Evolutionary conservation across 2,797 vertebrate species (phyloP).

Genomic region (Myotis vivesi): DNA sequence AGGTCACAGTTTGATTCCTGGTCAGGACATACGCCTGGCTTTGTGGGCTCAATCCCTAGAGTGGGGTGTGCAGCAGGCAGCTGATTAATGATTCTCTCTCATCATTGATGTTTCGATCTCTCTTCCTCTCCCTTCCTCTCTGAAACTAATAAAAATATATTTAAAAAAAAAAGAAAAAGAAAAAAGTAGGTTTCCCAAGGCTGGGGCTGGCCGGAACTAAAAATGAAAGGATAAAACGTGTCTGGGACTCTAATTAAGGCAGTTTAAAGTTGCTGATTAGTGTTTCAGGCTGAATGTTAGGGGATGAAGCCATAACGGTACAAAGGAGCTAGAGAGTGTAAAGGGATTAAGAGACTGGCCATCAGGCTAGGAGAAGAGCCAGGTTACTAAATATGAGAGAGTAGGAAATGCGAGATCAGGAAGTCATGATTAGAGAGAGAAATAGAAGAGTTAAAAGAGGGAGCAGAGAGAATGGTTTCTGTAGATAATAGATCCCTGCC

Average conservation of each 20-base stretch:
- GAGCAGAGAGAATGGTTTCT: neutral
- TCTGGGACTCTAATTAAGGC: neutral
- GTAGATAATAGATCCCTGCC: neutral
- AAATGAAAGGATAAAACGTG: neutral
- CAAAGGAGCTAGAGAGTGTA: neutral
- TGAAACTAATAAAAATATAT: no score
- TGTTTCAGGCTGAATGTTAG: neutral
- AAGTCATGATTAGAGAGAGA: neutral
- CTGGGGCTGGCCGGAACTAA: neutral
- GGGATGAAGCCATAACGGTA: neutral
- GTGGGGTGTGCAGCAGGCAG: no score
- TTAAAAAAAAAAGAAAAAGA: no score
- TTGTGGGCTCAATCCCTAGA: no score
- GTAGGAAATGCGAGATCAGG: neutral
- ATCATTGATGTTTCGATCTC: no score
- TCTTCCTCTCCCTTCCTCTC: no score
- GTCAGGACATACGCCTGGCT: no score
- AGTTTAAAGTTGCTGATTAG: neutral
- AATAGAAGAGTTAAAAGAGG: neutral
- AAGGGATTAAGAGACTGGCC: neutral
- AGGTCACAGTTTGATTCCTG: no score
- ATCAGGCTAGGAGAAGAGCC: neutral
- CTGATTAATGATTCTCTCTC: no score
- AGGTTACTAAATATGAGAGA: neutral
- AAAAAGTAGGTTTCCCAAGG: neutral